These are phyloP conservation scores for Otolemur crassicaudatus DNA, from an alignment of 2,797 vertebrate genomes.

Conservation along the genomic window DNA sequence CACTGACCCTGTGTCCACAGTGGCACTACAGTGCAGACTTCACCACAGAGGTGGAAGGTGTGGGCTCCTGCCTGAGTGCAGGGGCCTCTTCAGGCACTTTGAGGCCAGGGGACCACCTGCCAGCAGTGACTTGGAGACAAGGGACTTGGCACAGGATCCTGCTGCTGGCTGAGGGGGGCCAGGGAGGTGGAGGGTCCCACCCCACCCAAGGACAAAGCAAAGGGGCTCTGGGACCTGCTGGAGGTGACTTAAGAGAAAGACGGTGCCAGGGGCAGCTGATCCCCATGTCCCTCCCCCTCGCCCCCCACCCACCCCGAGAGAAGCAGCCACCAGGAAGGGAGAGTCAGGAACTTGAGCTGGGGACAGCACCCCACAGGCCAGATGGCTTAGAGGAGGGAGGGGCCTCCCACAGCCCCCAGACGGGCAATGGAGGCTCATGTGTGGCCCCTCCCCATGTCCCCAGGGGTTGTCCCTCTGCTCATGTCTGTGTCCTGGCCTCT, in stretches of 20 bases:
- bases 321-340: not conserved
- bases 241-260: not conserved
- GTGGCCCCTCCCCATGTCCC: not conserved
- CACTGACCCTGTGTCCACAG: not conserved
- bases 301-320: not conserved
- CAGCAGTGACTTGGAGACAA: not conserved
- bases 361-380: not conserved
- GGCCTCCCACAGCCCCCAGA: not conserved
- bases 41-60: too few relatives aligned
- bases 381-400: not conserved
- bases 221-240: not conserved
- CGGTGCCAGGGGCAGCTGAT: accelerated
- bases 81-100: accelerated
- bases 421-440: too few relatives aligned
- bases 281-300: too few relatives aligned
- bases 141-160: not conserved
- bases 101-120: too few relatives aligned
- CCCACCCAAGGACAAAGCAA: too few relatives aligned
- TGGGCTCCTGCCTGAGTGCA: too few relatives aligned
- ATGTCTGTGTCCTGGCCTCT: not conserved
- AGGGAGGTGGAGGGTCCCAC: too few relatives aligned
- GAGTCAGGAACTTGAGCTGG: not conserved
- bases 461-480: not conserved
- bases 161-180: not conserved
- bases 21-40: not conserved